Evolutionary conservation across 2,888 invertebrate genomes (phyloP).

Genomic region (Ametastegia equiseti): DNA sequence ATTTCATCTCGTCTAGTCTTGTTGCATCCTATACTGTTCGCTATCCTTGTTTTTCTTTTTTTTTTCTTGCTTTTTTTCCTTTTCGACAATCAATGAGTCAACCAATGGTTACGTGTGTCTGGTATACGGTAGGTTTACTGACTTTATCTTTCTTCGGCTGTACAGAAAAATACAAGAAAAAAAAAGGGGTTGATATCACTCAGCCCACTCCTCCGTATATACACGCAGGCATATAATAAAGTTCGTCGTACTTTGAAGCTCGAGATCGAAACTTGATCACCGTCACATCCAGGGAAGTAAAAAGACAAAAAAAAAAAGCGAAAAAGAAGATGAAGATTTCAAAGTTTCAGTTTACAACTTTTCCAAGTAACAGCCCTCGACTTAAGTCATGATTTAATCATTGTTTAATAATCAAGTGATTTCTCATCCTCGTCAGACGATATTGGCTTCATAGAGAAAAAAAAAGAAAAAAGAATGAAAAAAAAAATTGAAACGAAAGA

Average conservation of each 20-base stretch:
- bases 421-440: conserved; percentile 2
- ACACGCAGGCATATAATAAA: background rate
- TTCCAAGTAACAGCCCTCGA: background rate
- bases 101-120: background rate
- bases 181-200: background rate
- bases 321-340: background rate
- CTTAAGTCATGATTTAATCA: conserved; percentile 29
- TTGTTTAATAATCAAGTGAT: conserved; percentile 17
- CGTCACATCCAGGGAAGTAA: background rate
- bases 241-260: conserved; percentile 7
- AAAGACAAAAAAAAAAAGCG: background rate
- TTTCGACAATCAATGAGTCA: background rate
- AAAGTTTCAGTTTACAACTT: conserved; percentile 30
- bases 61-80: background rate
- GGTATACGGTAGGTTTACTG: background rate
- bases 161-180: background rate
- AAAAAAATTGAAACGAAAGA: background rate
- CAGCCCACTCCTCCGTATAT: background rate
- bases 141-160: no score
- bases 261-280: conserved; percentile 24
- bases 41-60: background rate
- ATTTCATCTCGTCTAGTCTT: background rate
- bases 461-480: conserved; percentile 6
- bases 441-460: background rate
- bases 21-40: background rate